A percentile compares a stretch with the other conserved stretches of the same genome.
Evolutionary conservation across 2,113 vertebrate species (phyloP).

Genomic region (Chlamydotis undulata): DNA sequence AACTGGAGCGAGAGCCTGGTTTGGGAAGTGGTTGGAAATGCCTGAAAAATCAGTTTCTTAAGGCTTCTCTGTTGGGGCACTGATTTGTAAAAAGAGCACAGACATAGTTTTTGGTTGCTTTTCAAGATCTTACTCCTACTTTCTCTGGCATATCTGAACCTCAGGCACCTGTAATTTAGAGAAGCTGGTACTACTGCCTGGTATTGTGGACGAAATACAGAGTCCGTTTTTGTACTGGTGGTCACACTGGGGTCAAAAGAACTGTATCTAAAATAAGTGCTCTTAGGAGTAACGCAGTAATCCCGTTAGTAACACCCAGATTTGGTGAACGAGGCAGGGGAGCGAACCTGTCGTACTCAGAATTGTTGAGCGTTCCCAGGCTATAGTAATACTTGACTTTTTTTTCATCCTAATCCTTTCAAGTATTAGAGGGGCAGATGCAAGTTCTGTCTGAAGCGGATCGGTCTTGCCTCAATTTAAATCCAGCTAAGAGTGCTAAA

Average conservation of each 20-base stretch:
- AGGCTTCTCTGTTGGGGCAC: neutral
- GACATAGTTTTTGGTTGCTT: neutral
- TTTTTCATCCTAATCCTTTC: neutral
- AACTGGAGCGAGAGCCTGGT: neutral
- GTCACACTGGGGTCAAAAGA: neutral
- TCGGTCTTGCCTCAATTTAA: slow-evolving; percentile 34
- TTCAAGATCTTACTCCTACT: neutral
- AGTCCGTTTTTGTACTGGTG: neutral
- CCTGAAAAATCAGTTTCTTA: neutral
- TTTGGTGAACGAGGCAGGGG: neutral
- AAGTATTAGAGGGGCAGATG: neutral
- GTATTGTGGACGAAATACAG: neutral
- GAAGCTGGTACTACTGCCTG: neutral
- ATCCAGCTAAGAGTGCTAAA: slow-evolving; percentile 43
- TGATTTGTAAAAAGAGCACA: neutral
- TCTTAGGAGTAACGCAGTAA: neutral
- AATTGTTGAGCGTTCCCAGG: neutral
- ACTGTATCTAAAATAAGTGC: neutral
- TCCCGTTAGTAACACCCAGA: neutral
- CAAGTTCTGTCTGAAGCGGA: slow-evolving; percentile 9
- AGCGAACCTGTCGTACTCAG: neutral
- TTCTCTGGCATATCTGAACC: neutral
- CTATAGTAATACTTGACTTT: neutral
- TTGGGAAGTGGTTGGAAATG: neutral
- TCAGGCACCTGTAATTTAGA: neutral